Evolutionary conservation across 1,140 invertebrate species (phyloP), one percentile per base, ranked within the genome.

Genomic region (Dendrolimus punctatus): DNA sequence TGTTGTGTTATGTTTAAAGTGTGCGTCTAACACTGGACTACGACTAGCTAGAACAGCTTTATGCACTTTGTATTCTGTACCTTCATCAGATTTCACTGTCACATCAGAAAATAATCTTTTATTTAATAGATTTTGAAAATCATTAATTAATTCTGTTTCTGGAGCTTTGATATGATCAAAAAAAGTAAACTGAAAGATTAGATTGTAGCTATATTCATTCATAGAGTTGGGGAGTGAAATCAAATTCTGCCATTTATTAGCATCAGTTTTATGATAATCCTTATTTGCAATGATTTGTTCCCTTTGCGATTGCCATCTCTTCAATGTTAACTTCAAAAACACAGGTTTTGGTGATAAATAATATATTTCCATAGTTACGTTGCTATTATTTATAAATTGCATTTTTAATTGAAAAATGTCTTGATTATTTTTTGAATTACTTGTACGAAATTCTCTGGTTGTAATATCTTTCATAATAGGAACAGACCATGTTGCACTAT

Each of bases 1-100:
- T 57, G 88, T 89, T 83, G 93, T 92, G 63, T 92, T 90, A 73
- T 92, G 91, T 66, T 91, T 89, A 86, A 93, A 93, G 88, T 93
- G 92, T 10, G 92, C 92, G 65, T 89, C 88, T 66, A 93, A 90
- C 7, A 93, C 92, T 38, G 87, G 88, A 66, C 91, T 92, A 49
- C 92, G 66, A 52, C 73, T 81, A 2, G 83, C 79, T 36, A 86
- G 47, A 9, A 87, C 71, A 37, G 75, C 78, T 63, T 85, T 87
- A 49, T 87, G 83, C 0, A 82, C 77, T 67, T 82, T 84, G 46
- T 68, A 82, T 49, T 82, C 76, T 45, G 58, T 64, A 0, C 71
- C 73, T 52, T 85, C 83, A 9, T 60, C 66, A 50, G 80, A 86
- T 55, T 79, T 82, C 53, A 86, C 85, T 6, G 68, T 75, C 1